These are phyloP conservation scores for Octopus bimaculoides DNA, from an alignment of 1,140 invertebrate genomes.

Conservation along the genomic window DNA sequence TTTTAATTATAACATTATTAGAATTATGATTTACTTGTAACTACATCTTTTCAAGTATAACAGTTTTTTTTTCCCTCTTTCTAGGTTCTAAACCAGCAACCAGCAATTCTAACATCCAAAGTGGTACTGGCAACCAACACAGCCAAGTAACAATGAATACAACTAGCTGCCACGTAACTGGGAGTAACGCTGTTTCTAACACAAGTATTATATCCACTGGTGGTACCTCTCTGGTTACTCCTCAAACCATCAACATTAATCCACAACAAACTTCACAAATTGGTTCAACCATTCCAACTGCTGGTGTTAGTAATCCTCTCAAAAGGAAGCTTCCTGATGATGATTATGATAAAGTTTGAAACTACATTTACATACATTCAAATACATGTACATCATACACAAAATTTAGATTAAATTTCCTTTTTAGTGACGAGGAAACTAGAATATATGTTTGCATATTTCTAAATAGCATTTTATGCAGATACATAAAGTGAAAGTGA, in stretches of 20 bases:
- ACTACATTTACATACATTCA: no score
- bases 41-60: no score
- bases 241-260: not conserved
- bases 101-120: not conserved
- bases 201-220: not conserved
- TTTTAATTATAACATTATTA: not conserved
- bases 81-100: not conserved
- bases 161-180: not conserved
- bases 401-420: no score
- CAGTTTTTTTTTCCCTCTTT: not conserved
- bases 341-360: constrained; percentile 39
- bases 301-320: constrained; percentile 33
- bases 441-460: no score
- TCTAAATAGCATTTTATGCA: no score
- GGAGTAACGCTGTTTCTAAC: not conserved
- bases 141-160: not conserved
- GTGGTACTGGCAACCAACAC: not conserved
- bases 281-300: constrained; percentile 8
- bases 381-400: no score
- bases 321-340: constrained; percentile 46
- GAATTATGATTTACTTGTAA: not conserved
- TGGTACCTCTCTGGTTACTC: not conserved
- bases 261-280: not conserved
- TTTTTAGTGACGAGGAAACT: no score
- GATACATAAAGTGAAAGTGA: no score